phyloP scores from a whole-genome alignment of 2,888 invertebrate species.

The Dryococelus australis region DNA sequence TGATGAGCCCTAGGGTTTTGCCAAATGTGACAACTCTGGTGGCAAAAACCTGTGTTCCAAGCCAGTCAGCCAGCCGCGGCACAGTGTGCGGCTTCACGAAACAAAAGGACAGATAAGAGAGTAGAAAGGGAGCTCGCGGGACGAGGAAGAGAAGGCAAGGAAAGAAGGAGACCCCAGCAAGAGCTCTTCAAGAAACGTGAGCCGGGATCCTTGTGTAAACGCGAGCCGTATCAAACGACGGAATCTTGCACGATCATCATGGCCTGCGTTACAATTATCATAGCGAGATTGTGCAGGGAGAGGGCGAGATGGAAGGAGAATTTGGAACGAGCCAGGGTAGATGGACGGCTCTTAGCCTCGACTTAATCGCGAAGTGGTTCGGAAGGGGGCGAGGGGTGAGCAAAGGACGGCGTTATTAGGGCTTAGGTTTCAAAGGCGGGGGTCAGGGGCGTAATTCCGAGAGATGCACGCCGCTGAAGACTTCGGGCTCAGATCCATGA shows the following conservation, averaged over 20 bases:
- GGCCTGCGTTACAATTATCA: not conserved
- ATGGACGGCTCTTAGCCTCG: not conserved
- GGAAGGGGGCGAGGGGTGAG: not conserved
- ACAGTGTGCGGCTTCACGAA: too few relatives aligned
- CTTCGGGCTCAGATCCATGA: not conserved
- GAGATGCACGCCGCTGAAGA: not conserved
- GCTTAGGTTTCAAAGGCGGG: not conserved
- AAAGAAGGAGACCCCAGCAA: too few relatives aligned
- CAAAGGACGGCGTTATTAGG: not conserved
- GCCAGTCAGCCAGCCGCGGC: too few relatives aligned
- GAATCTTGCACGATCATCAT: constrained; percentile 6
- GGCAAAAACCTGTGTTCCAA: too few relatives aligned
- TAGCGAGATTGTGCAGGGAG: not conserved
- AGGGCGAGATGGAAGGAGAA: not conserved
- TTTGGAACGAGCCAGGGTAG: not conserved
- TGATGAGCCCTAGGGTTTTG: too few relatives aligned
- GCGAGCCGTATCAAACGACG: not conserved
- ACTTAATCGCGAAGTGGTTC: not conserved
- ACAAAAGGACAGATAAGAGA: too few relatives aligned
- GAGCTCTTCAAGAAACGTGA: not conserved
- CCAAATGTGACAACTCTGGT: too few relatives aligned
- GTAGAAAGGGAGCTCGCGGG: too few relatives aligned
- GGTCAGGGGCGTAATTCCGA: not conserved
- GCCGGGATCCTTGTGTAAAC: not conserved
- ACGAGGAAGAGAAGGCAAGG: too few relatives aligned